Conservation (phyloP, 1,140 invertebrate genomes). For the Eumaeus atala region DNA sequence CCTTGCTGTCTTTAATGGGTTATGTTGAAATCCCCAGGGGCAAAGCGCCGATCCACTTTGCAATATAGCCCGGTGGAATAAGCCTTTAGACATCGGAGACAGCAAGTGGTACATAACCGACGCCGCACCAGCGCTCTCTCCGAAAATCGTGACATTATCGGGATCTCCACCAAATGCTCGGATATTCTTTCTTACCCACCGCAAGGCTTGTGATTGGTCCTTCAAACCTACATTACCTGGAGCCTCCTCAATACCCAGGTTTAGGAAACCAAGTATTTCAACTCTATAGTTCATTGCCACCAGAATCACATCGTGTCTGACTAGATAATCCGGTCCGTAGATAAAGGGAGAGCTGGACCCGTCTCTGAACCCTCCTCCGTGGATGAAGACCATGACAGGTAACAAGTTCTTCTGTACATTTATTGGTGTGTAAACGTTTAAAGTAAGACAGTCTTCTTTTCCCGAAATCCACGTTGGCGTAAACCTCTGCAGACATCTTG, state of each 20-base stretch:
- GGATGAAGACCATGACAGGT: slow-evolving; percentile 77
- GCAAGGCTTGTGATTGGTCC: slow-evolving; percentile 73
- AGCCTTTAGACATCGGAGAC: slow-evolving; percentile 52
- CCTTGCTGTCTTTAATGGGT: slow-evolving; percentile 42
- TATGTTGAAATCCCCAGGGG: slow-evolving; percentile 46
- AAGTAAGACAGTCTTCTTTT: slow-evolving; percentile 65
- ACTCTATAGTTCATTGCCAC: slow-evolving; percentile 82
- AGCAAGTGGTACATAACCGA: slow-evolving; percentile 54
- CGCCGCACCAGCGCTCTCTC: slow-evolving; percentile 60
- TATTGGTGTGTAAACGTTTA: slow-evolving; percentile 70
- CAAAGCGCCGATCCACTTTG: slow-evolving; percentile 76
- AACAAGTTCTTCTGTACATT: slow-evolving; percentile 19
- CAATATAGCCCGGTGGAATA: slow-evolving; percentile 67
- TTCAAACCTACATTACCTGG: slow-evolving; percentile 76
- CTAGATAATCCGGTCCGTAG: slow-evolving; percentile 76
- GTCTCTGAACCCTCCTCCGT: slow-evolving; percentile 76
- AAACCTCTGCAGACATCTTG: slow-evolving; percentile 71
- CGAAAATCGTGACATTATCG: slow-evolving; percentile 58
- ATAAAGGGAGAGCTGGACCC: slow-evolving; percentile 72
- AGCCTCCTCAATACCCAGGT: slow-evolving; percentile 72
- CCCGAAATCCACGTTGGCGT: slow-evolving; percentile 39
- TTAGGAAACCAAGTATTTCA: slow-evolving; percentile 79
- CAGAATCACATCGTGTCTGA: slow-evolving; percentile 78
- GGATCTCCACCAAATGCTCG: slow-evolving; percentile 61
- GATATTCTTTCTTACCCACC: slow-evolving; percentile 75